Evolutionary conservation across 2,888 invertebrate species (phyloP), one percentile per base, ranked within the genome.

Genomic region (Pterobdella sp.): DNA sequence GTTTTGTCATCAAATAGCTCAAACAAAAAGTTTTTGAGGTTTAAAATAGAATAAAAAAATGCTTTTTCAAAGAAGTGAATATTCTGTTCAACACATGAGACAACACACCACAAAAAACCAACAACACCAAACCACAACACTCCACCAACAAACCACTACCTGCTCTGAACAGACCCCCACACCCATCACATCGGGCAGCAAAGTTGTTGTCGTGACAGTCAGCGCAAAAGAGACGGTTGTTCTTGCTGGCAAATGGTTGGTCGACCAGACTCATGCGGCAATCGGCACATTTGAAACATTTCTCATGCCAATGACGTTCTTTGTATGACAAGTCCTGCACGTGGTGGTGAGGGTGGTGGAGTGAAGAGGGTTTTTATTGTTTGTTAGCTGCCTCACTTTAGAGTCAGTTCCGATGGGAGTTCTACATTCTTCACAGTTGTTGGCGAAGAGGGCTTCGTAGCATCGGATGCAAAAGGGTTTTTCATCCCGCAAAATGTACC

Each of bases 221-320:
- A 80, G 96, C 94, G 86, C 98, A 98, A 87, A 94, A 97, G 87
- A 97, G 95, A 87, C 94, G 92, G 85, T 99, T 97, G 81, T 94
- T 91, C 87, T 97, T 97, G 84, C 94, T 94, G 82, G 97, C 98
- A 86, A 98, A 98, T 85, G 97, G 97, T 88, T 96, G 95, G 88
- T 98, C 97, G 78, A 98, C 97, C 85, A 98, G 88, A 76, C 95
- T 94, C 81, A 94, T 91, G 84, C 93, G 91, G 87, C 98, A 98
- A 87, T 94, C 94, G 85, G 90, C 91, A 88, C 98, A 98, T 81
- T 96, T 89, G 90, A 99, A 98, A 85, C 98, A 98, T 71, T 93
- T 92, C 86, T 98, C 98, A 86, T 98, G 98, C 98, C 98, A 98
- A 86, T 98, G 98, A 88, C 95, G 95, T 86, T 98, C 98, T 88